Evolutionary conservation across 2,888 invertebrate species (phyloP), one percentile per base, ranked within the genome.

Genomic region (Zaprionus lineosus): DNA sequence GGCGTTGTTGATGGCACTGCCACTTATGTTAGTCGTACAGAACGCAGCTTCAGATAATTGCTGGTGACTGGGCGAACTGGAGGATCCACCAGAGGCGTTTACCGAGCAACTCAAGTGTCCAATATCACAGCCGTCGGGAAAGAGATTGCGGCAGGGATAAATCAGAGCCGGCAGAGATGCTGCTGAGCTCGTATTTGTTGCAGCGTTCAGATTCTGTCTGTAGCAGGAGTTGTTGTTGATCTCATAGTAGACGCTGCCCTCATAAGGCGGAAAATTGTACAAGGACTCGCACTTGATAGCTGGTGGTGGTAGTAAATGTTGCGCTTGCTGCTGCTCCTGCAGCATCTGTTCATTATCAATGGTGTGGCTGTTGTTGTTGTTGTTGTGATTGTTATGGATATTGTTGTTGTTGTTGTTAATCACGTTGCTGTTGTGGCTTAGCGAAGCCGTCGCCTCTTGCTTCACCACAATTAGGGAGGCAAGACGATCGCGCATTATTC

Each of bases 381-480:
- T 37, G 62, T 5, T 56, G 18, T 18, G 37, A 43, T 34, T 36
- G 51, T 5, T 56, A 15, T 18, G 37, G 47, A 28, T 36, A 48
- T 56, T 65, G 37, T 19, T 59, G 34, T 33, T 41, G 8, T 46
- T 67, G 15, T 39, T 75, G 12, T 61, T 72, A 19, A 53, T 62
- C 37, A 57, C 65, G 41, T 70, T 78, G 64, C 43, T 64, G 58
- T 33, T 55, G 55, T 47, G 67, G 59, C 50, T 43, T 36, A 50
- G 52, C 64, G 60, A 43, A 52, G 52, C 34, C 57, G 59, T 26
- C 61, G 88, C 88, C 79, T 90, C 90, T 88, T 90, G 90, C 87
- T 90, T 90, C 79, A 90, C 89, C 87, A 90, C 89, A 88, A 90
- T 90, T 82, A 90, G 73, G 61, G 90, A 88, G 73, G 90, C 90